These are phyloP conservation scores for Burhinus oedicnemus DNA, from an alignment of 2,113 vertebrate species.

Conservation along the genomic window DNA sequence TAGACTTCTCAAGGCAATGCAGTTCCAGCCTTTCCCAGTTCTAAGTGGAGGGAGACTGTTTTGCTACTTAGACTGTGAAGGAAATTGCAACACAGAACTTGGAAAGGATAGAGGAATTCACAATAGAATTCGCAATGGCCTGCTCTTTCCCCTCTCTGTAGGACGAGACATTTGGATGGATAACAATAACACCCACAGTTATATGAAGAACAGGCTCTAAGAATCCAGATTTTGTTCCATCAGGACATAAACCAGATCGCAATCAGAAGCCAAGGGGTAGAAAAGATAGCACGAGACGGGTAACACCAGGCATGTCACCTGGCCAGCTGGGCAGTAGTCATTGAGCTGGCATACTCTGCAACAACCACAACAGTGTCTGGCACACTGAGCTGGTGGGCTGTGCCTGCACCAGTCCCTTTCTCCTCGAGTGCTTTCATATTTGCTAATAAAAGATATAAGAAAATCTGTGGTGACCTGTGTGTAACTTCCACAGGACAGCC, in stretches of 20 bases:
- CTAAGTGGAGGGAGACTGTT: background rate
- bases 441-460: background rate
- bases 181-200: background rate
- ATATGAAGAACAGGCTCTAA: background rate
- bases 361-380: background rate
- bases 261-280: background rate
- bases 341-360: background rate
- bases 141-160: background rate
- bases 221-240: background rate
- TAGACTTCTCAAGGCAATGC: background rate
- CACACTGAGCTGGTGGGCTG: background rate
- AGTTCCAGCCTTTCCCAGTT: background rate
- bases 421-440: background rate
- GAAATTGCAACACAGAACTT: constrained; percentile 29
- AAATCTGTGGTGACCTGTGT: background rate
- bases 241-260: background rate
- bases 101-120: constrained; percentile 25
- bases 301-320: background rate
- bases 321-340: background rate
- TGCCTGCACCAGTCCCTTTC: background rate
- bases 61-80: background rate
- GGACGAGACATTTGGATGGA: background rate
- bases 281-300: background rate
- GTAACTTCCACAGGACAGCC: accelerated
- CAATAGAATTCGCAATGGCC: background rate